Conservation (phyloP, 2,888 invertebrate genomes). For the Limnephilus auricula region DNA sequence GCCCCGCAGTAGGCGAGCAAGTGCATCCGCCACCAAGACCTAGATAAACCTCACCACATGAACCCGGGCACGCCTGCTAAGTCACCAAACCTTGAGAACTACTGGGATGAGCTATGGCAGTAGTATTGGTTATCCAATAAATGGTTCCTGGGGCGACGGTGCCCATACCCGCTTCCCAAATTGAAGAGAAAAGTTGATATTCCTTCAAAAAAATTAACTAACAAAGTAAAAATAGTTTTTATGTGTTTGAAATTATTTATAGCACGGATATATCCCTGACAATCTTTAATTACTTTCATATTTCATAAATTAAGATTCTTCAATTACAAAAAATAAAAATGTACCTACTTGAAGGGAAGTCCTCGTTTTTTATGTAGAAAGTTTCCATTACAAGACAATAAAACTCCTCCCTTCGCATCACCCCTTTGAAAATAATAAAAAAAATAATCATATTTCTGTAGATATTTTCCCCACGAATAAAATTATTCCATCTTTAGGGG, state of each 20-base stretch:
- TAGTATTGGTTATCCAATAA: too few species aligned
- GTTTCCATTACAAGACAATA: background rate
- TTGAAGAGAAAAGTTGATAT: too few species aligned
- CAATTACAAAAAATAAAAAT: background rate
- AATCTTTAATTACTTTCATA: background rate
- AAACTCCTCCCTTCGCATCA: background rate
- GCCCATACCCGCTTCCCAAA: too few species aligned
- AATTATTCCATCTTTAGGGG: slow-evolving; percentile 47
- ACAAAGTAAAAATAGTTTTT: background rate
- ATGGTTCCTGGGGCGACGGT: too few species aligned
- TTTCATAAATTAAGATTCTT: background rate
- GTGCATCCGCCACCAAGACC: too few species aligned
- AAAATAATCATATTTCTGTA: background rate
- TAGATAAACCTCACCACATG: too few species aligned
- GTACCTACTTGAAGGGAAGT: background rate
- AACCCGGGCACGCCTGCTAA: too few species aligned
- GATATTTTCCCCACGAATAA: slow-evolving; percentile 17
- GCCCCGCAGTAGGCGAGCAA: too few species aligned
- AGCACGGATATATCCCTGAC: background rate
- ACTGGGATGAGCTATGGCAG: too few species aligned
- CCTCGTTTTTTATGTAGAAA: background rate
- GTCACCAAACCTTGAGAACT: too few species aligned
- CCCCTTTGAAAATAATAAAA: background rate
- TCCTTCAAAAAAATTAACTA: too few species aligned
- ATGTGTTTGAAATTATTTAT: background rate